Base-by-base conservation (phyloP, 2,888 invertebrate genomes). In the Caenorhabditis auriculariae region DNA sequence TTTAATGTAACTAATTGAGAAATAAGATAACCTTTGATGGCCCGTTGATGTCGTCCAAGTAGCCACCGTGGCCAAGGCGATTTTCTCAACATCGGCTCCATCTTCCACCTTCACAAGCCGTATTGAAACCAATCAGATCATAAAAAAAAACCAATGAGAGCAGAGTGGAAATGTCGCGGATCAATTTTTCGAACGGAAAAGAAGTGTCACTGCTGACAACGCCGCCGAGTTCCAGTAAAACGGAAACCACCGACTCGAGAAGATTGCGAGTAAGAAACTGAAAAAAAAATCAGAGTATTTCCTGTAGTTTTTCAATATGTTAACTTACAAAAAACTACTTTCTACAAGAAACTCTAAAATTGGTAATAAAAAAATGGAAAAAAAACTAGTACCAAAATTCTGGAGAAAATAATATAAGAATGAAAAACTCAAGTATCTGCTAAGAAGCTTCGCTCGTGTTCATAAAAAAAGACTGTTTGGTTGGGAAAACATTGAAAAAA, bases 161-260 rank as follows among this genome's bases (percentile, higher is more conserved):
- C n/a, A 79, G 51, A 2, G 79, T 74, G 0, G 72, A 57, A 12
- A 72, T 55, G 55, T 79, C 79, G 15, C 77, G 61, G 44, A 76
- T 69, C 29, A 58, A 49, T 56, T 73, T 67, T 41, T 78, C 77
- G 49, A 71, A 76, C 15, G 61, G 57, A 24, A 70, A 66, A 0
- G 54, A 28, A 0, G 60, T 39, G 35, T 79, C 72, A 6, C 58
- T 62, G 4, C 75, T 67, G 5, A 66, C 54, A 6, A 69, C 44
- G 6, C 79, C 79, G 27, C 65, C 51, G 23, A 78, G 57, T 47
- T 78, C 77, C 7, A 70, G 42, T 43, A 60, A 57, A 0, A 54
- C 47, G 12, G 55, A 49, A n/a, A 67, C 66, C 3, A 60, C 26
- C 7, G 55, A 49, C 28, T 56, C 50, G 5, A 70, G 50, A 1